These are phyloP conservation scores for Myotis vivesi DNA, from an alignment of 2,797 vertebrate genomes.

Conservation along the genomic window DNA sequence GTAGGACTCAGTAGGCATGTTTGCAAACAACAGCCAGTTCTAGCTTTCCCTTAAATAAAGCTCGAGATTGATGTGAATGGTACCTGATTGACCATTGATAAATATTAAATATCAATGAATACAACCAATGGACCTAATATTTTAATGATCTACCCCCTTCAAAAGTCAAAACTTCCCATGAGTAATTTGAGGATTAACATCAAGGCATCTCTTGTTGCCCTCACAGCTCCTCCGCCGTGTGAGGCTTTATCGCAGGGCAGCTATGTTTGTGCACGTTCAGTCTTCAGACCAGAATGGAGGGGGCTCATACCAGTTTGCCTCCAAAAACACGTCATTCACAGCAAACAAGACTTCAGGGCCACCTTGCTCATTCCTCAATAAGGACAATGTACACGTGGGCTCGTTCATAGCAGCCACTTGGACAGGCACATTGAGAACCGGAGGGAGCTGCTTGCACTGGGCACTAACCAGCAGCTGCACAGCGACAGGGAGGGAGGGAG, in stretches of 20 bases:
- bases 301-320: neutral
- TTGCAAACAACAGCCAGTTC: constrained; percentile 36
- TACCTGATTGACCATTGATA: constrained; percentile 1
- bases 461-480: neutral
- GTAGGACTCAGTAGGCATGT: constrained; percentile 1
- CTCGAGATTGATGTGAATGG: constrained; percentile 43
- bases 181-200: neutral
- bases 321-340: neutral
- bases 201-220: neutral
- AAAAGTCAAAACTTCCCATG: neutral
- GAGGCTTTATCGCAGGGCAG: neutral
- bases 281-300: neutral
- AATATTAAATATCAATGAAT: neutral
- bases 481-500: neutral
- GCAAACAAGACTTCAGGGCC: neutral
- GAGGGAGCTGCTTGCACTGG: neutral
- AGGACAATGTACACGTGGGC: neutral
- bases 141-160: neutral
- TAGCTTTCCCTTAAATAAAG: constrained; percentile 39
- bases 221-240: neutral
- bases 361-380: neutral
- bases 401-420: neutral
- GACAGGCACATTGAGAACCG: neutral
- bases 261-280: neutral
- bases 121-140: neutral